Percentiles rank a stretch among this genome's conserved stretches.
phyloP scores from a whole-genome alignment of 2,888 invertebrate species.

The Xestia ashworthii region DNA sequence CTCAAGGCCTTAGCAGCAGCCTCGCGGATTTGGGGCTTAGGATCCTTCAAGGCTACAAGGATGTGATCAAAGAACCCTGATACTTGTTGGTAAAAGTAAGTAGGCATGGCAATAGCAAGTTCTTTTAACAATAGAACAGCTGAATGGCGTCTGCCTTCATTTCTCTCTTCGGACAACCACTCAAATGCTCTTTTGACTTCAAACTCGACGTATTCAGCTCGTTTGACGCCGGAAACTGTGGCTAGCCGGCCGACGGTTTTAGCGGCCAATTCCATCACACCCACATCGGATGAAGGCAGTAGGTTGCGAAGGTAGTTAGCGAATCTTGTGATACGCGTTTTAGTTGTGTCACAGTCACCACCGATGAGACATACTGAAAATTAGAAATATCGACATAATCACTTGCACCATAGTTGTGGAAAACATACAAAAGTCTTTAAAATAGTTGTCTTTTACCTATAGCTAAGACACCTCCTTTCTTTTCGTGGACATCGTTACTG shows the following conservation, averaged over 20 bases:
- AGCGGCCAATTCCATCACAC: conserved; percentile 98
- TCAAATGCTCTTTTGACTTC: conserved; percentile 99
- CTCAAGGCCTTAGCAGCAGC: conserved; percentile 98
- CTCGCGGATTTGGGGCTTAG: conserved; percentile 97
- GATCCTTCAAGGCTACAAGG: conserved; percentile 97
- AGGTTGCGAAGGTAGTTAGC: conserved; percentile 97
- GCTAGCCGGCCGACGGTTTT: conserved; percentile 98
- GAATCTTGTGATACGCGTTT: conserved; percentile 97
- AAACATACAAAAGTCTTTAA: conserved; percentile 1
- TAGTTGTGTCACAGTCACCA: conserved; percentile 97
- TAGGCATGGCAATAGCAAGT: conserved; percentile 98
- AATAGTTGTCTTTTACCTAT: conserved; percentile 91
- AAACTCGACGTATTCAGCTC: conserved; percentile 99
- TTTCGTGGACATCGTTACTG: conserved; percentile 97
- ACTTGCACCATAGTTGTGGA: background rate
- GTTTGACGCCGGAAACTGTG: conserved; percentile 97
- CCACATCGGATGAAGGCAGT: conserved; percentile 97
- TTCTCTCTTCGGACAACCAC: conserved; percentile 97
- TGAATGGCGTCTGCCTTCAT: conserved; percentile 97
- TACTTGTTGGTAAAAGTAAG: conserved; percentile 99
- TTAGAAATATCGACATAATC: background rate
- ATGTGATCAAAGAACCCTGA: conserved; percentile 98
- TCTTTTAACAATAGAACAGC: conserved; percentile 98
- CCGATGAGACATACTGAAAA: conserved; percentile 96
- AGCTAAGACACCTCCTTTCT: conserved; percentile 98